phyloP scores from a whole-genome alignment of 1,140 invertebrate species.

The Cherax destructor region DNA sequence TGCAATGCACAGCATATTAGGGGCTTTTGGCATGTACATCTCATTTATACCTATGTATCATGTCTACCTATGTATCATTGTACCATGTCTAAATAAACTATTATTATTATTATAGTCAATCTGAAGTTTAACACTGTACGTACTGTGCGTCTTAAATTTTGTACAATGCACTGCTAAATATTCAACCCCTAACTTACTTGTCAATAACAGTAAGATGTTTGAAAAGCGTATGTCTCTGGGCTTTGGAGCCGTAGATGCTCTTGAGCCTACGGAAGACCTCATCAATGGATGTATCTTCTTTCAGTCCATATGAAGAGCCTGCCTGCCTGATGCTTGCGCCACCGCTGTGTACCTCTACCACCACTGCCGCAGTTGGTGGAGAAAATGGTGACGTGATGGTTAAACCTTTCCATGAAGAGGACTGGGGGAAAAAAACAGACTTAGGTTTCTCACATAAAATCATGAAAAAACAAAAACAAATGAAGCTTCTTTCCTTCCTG shows the following conservation, averaged over 20 bases:
- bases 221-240: slow-evolving; percentile 51
- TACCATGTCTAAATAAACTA: too few species aligned
- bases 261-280: slow-evolving; percentile 43
- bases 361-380: slow-evolving; percentile 39
- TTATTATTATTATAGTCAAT: too few species aligned
- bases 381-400: slow-evolving; percentile 58
- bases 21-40: too few species aligned
- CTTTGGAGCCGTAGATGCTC: slow-evolving; percentile 37
- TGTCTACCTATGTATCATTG: too few species aligned
- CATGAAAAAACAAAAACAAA: too few species aligned
- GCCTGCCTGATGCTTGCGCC: slow-evolving; percentile 42
- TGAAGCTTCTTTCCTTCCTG: too few species aligned
- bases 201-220: slow-evolving; percentile 37
- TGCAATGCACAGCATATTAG: too few species aligned
- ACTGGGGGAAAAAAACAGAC: slow-evolving; percentile 21
- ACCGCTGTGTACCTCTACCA: slow-evolving; percentile 50
- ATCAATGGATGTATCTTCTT: slow-evolving; percentile 39
- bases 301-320: slow-evolving; percentile 44
- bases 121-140: too few species aligned
- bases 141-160: too few species aligned
- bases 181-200: slow-evolving; percentile 21
- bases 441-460: too few species aligned
- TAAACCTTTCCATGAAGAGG: slow-evolving; percentile 39
- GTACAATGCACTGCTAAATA: too few species aligned
- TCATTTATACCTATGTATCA: too few species aligned